phyloP scores from a whole-genome alignment of 2,113 vertebrate genomes.

The Brachyistius frenatus region DNA sequence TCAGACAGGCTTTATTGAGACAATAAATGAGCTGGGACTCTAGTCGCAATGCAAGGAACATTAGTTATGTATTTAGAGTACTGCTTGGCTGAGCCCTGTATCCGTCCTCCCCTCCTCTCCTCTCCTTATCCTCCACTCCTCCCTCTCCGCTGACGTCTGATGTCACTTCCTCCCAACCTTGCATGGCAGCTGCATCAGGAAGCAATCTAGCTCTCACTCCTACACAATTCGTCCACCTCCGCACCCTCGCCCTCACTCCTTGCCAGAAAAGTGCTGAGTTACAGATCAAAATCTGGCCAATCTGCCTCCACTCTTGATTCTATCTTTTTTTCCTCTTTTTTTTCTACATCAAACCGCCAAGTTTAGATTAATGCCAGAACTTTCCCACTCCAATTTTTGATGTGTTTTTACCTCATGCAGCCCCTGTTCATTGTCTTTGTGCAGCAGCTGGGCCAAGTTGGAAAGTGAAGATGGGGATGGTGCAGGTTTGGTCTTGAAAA shows the following conservation, averaged over 20 bases:
- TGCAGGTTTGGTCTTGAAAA: not conserved
- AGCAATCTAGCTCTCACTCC: conserved; percentile 59
- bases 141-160: conserved; percentile 39
- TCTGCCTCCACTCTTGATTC: conserved; percentile 67
- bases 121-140: conserved; percentile 11
- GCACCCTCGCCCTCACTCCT: conserved; percentile 30
- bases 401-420: conserved; percentile 30
- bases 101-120: conserved; percentile 36
- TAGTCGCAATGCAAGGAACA: conserved; percentile 63
- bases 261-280: conserved; percentile 67
- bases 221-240: conserved; percentile 36
- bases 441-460: not conserved
- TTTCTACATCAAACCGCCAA: conserved; percentile 44
- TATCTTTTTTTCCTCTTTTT: conserved; percentile 37
- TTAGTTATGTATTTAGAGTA: conserved; percentile 83
- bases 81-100: conserved; percentile 61
- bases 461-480: not conserved
- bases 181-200: conserved; percentile 57
- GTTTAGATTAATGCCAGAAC: conserved; percentile 57
- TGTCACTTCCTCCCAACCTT: conserved; percentile 64
- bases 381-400: conserved; percentile 22
- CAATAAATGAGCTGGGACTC: conserved; percentile 82
- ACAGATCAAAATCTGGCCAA: conserved; percentile 74
- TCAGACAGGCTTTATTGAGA: conserved; percentile 83
- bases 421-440: conserved; percentile 21